These are phyloP conservation scores for Stegana nigrithorax DNA, from an alignment of 2,888 invertebrate genomes.

Conservation along the genomic window DNA sequence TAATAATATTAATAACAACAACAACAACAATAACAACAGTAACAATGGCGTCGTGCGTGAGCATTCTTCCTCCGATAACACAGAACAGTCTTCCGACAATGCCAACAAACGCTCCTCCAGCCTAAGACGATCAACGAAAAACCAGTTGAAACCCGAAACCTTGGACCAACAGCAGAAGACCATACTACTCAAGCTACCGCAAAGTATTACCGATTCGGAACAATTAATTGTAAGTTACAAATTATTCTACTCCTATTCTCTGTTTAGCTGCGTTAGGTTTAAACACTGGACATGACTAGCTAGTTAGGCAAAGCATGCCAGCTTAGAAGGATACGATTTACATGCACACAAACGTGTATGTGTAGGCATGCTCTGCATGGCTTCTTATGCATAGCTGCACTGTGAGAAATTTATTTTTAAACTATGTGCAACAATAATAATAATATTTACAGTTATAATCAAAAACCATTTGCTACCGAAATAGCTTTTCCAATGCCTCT, in stretches of 20 bases:
- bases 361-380: too few species aligned
- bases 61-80: constrained; percentile 68
- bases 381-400: too few species aligned
- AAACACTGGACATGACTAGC: too few species aligned
- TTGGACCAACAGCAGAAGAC: constrained; percentile 61
- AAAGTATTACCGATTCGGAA: constrained; percentile 63
- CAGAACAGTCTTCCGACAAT: constrained; percentile 63
- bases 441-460: too few species aligned
- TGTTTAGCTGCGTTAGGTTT: too few species aligned
- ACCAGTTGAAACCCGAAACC: background rate
- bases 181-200: constrained; percentile 66
- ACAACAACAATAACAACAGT: constrained; percentile 32
- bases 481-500: too few species aligned
- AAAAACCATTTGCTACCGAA: too few species aligned
- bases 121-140: constrained; percentile 28
- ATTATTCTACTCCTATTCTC: background rate
- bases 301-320: too few species aligned
- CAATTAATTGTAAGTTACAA: constrained; percentile 66
- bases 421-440: too few species aligned
- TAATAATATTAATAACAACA: constrained; percentile 38
- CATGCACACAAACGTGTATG: too few species aligned
- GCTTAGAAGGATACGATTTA: too few species aligned
- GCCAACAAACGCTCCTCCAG: constrained; percentile 49
- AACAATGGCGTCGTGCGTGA: constrained; percentile 29
- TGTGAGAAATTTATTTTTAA: too few species aligned